Evolutionary conservation across 2,888 invertebrate species (phyloP).

Genomic region (Ophonus ardosiacus): DNA sequence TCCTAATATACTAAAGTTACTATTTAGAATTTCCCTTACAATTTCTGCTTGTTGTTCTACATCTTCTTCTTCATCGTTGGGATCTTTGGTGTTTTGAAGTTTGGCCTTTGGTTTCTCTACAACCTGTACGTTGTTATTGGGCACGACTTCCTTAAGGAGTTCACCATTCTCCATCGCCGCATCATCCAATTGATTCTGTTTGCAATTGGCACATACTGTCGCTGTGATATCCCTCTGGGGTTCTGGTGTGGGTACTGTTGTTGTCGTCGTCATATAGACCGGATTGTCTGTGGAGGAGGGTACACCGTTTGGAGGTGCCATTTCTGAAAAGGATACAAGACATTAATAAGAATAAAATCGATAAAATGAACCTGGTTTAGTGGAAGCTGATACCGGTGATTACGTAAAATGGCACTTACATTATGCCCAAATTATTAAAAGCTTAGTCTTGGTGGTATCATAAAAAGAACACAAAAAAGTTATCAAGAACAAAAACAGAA

Average conservation of each 20-base stretch:
- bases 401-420: no score
- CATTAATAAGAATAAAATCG: background rate
- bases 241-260: constrained; percentile 22
- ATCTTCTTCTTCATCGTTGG: constrained; percentile 36
- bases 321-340: constrained; percentile 28
- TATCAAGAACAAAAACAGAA: no score
- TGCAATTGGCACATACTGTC: constrained; percentile 53
- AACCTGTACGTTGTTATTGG: constrained; percentile 57
- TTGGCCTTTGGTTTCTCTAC: constrained; percentile 39
- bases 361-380: no score
- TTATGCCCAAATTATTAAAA: no score
- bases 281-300: constrained; percentile 68
- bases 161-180: constrained; percentile 46
- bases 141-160: constrained; percentile 40
- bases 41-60: constrained; percentile 56
- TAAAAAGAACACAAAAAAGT: no score
- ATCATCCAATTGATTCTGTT: constrained; percentile 59
- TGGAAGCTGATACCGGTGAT: no score
- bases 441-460: no score
- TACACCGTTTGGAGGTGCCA: constrained; percentile 71
- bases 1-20: no score
- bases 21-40: constrained; percentile 29
- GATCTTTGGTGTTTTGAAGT: constrained; percentile 44
- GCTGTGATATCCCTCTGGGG: background rate
- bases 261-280: constrained; percentile 66